These are phyloP conservation scores for Marasmarcha lunaedactyla DNA, from an alignment of 2,888 invertebrate species.

Conservation along the genomic window DNA sequence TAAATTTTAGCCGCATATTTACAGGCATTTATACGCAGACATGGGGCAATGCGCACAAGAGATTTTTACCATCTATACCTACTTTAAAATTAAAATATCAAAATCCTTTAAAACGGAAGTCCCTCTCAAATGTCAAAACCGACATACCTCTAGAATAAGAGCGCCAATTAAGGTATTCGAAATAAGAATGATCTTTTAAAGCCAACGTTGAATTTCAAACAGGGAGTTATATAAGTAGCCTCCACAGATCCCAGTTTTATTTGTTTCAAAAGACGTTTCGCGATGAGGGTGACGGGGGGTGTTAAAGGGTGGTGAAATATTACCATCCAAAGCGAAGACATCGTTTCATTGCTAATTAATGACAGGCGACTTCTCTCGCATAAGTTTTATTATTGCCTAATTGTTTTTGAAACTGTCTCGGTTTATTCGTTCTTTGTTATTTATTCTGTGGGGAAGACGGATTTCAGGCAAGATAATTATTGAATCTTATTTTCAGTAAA, in stretches of 20 bases:
- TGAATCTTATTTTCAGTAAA: too few relatives aligned
- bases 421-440: slow-evolving; percentile 32
- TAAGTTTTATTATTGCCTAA: slow-evolving; percentile 45
- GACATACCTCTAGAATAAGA: too few relatives aligned
- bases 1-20: too few relatives aligned
- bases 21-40: too few relatives aligned
- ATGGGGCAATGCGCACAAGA: too few relatives aligned
- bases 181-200: too few relatives aligned
- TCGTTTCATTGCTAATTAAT: slow-evolving; percentile 44
- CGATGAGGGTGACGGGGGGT: slow-evolving; percentile 15
- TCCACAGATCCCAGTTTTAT: slow-evolving; percentile 38
- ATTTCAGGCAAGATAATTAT: too few relatives aligned
- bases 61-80: too few relatives aligned
- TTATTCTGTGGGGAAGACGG: slow-evolving; percentile 14
- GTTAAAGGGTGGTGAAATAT: slow-evolving; percentile 21
- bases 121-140: too few relatives aligned
- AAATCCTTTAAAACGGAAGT: too few relatives aligned
- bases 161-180: too few relatives aligned
- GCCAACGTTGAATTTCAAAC: slow-evolving; percentile 12
- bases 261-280: slow-evolving; percentile 44
- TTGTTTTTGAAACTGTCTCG: slow-evolving; percentile 61
- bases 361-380: slow-evolving; percentile 19
- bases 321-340: slow-evolving; percentile 17
- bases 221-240: slow-evolving; percentile 9
- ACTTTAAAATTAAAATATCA: too few relatives aligned